Percentiles rank a stretch among this genome's conserved stretches.
Conservation (phyloP, 2,888 invertebrate species). For the Hydrotaea diabolus region DNA sequence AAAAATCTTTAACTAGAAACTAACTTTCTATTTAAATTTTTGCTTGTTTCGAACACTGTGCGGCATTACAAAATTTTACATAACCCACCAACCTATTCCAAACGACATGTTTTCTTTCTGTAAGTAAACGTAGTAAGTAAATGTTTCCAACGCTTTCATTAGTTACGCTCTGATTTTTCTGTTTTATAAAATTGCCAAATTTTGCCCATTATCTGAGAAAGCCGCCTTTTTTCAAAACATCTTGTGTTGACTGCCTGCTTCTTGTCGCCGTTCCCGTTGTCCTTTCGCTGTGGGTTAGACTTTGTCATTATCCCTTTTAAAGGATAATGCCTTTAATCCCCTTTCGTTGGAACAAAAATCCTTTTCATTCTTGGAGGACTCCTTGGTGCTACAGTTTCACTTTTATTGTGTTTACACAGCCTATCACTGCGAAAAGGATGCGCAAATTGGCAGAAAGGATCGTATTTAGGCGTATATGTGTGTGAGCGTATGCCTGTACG, state of each 20-base stretch:
- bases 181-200: constrained; percentile 37
- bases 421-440: constrained; percentile 17
- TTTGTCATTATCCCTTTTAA: constrained; percentile 46
- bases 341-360: constrained; percentile 40
- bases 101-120: constrained; percentile 17
- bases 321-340: constrained; percentile 46
- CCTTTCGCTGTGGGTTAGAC: constrained; percentile 3
- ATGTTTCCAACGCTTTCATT: constrained; percentile 37
- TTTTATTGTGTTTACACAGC: constrained; percentile 17
- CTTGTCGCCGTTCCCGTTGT: neutral
- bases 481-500: too few relatives aligned
- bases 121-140: neutral
- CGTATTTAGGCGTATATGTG: neutral
- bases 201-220: constrained; percentile 41
- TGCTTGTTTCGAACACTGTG: neutral
- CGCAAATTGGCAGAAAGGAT: constrained; percentile 13
- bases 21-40: neutral
- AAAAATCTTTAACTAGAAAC: too few relatives aligned
- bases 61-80: constrained; percentile 60
- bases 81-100: neutral
- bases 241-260: constrained; percentile 15
- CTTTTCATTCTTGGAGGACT: constrained; percentile 42
- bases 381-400: constrained; percentile 35
- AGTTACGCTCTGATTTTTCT: constrained; percentile 60
- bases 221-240: constrained; percentile 46